Percentiles rank a stretch among this genome's conserved stretches.
These are phyloP conservation scores for Dinomys branickii DNA, from an alignment of 2,113 vertebrate genomes.

Conservation along the genomic window DNA sequence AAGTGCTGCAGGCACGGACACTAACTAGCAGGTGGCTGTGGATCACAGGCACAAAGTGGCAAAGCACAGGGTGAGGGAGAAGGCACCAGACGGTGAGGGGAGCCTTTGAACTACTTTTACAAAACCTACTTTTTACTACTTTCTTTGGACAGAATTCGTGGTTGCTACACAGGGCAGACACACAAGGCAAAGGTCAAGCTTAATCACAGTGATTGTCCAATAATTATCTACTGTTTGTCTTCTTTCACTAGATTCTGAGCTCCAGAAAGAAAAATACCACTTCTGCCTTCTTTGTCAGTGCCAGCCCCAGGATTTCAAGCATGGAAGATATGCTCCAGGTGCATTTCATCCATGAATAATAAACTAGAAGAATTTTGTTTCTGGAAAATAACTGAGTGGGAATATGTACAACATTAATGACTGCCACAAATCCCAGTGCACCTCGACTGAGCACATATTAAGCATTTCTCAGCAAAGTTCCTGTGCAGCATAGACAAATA, in stretches of 20 bases:
- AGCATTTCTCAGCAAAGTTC: neutral
- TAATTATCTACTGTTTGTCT: neutral
- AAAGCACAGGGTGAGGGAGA: constrained; percentile 9
- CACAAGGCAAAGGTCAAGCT: constrained; percentile 42
- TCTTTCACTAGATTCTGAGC: neutral
- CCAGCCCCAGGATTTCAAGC: neutral
- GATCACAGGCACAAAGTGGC: neutral
- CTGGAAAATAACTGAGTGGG: neutral
- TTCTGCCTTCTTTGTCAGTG: neutral
- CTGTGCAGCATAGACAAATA: neutral
- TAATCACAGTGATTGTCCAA: constrained; percentile 37
- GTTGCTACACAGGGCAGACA: neutral
- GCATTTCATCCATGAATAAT: neutral
- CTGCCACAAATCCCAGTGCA: neutral
- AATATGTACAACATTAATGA: neutral
- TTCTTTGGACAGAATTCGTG: constrained; percentile 17
- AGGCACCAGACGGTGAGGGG: neutral
- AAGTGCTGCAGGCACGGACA: neutral
- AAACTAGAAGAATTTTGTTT: neutral
- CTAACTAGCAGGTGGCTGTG: neutral
- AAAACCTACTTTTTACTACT: neutral
- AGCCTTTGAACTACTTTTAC: neutral
- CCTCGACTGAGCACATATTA: neutral
- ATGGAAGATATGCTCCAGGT: neutral
- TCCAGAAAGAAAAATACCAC: neutral